Conservation (phyloP, 1,140 invertebrate genomes). For the Acromyrmex charruanus region DNA sequence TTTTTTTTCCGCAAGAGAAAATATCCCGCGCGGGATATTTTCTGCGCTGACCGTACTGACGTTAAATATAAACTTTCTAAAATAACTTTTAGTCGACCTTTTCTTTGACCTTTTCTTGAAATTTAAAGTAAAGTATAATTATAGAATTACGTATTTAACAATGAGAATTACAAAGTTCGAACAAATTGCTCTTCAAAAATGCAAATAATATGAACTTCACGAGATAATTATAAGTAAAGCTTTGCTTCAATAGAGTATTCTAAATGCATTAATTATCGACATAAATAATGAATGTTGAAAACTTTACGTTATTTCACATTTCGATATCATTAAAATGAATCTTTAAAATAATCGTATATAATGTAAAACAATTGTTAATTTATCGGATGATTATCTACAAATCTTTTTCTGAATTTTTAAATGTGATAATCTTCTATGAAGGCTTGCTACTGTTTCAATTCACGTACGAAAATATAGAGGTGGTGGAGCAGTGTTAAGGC, state of each 20-base stretch:
- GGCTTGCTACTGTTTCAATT: conserved; percentile 34
- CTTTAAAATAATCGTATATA: neutral
- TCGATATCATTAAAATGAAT: neutral
- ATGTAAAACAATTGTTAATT: conserved; percentile 7
- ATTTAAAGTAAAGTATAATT: neutral
- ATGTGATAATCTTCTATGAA: conserved; percentile 30
- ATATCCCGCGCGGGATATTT: neutral
- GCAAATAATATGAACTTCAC: neutral
- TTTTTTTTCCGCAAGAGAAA: neutral
- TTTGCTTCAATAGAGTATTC: neutral
- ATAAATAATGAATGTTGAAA: conserved; percentile 20
- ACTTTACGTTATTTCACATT: neutral
- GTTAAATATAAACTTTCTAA: neutral
- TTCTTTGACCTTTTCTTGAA: neutral
- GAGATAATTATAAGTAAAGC: neutral
- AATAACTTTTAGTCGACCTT: neutral
- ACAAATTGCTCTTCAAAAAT: conserved; percentile 6
- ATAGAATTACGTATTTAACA: conserved; percentile 1
- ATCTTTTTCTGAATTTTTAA: neutral
- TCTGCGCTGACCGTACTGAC: neutral
- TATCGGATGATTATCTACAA: neutral
- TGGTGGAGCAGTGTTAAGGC: conserved; percentile 24
- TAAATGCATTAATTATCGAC: neutral
- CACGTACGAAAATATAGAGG: conserved; percentile 38
- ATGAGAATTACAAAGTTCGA: neutral